Evolutionary conservation across 64 coral and sea anemone species (phyloP).

Genomic region (Montipora foliosa): DNA sequence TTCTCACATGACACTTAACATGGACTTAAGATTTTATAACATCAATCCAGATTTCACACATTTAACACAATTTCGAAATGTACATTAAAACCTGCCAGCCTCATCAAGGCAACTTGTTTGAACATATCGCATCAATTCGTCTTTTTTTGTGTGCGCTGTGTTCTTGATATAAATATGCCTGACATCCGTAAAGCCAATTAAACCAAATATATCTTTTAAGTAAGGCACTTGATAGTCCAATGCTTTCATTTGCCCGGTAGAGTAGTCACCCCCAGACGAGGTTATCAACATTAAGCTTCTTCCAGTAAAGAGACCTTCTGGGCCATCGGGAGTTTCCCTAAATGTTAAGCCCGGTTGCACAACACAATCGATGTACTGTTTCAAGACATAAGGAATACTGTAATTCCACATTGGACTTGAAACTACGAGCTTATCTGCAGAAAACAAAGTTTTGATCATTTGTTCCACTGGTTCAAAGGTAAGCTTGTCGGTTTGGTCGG

Average conservation of each 20-base stretch:
- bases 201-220: constrained; percentile 90
- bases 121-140: constrained; percentile 64
- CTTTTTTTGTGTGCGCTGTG: constrained; percentile 72
- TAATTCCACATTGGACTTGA: constrained; percentile 99
- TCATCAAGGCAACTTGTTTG: constrained; percentile 20
- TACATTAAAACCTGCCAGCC: constrained; percentile 64
- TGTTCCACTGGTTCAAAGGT: constrained; percentile 85
- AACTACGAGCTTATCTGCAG: constrained; percentile 91
- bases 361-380: constrained; percentile 99
- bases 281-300: constrained; percentile 87
- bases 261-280: constrained; percentile 91
- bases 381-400: constrained; percentile 97
- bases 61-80: too few species aligned
- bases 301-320: constrained; percentile 78
- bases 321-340: constrained; percentile 78
- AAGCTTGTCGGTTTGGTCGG: constrained; percentile 57
- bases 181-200: constrained; percentile 95
- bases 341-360: constrained; percentile 98
- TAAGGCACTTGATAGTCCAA: constrained; percentile 97
- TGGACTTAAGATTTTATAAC: too few species aligned
- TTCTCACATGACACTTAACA: too few species aligned
- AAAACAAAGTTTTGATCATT: constrained; percentile 92
- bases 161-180: constrained; percentile 98
- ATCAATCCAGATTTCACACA: too few species aligned
- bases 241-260: constrained; percentile 62